Conservation (phyloP, 2,888 invertebrate species). For the Deroplatys truncata region DNA sequence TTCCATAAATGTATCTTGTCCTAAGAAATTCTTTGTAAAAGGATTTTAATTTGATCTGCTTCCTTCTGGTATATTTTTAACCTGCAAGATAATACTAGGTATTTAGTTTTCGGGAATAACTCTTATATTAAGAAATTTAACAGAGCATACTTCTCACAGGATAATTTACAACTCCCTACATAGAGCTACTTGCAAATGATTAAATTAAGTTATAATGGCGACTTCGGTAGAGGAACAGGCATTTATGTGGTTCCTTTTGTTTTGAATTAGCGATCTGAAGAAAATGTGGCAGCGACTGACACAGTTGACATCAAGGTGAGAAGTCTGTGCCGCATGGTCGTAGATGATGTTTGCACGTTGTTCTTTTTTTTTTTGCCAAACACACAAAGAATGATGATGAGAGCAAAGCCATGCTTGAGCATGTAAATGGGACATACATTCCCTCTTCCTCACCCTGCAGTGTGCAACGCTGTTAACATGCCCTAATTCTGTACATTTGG, state of each 20-base stretch:
- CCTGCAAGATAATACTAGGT: no score
- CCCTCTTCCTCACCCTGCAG: not conserved
- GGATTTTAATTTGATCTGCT: no score
- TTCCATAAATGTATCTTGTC: no score
- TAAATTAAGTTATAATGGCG: no score
- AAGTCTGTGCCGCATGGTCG: not conserved
- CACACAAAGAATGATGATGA: not conserved
- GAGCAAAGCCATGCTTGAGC: not conserved
- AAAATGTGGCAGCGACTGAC: not conserved
- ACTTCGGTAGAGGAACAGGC: not conserved
- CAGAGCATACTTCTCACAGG: no score
- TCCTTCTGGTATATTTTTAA: no score
- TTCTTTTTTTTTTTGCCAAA: not conserved
- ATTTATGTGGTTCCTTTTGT: not conserved
- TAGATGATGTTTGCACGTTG: not conserved
- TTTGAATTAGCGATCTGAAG: constrained; percentile 2
- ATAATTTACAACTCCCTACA: no score
- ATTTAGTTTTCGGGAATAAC: no score
- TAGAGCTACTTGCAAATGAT: no score
- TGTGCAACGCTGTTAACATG: not conserved
- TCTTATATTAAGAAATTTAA: no score
- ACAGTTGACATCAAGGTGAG: not conserved
- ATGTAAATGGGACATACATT: not conserved
- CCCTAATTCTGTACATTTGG: not conserved
- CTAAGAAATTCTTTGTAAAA: no score